phyloP scores from a whole-genome alignment of 2,797 vertebrate genomes.

The Molossus molossus region DNA sequence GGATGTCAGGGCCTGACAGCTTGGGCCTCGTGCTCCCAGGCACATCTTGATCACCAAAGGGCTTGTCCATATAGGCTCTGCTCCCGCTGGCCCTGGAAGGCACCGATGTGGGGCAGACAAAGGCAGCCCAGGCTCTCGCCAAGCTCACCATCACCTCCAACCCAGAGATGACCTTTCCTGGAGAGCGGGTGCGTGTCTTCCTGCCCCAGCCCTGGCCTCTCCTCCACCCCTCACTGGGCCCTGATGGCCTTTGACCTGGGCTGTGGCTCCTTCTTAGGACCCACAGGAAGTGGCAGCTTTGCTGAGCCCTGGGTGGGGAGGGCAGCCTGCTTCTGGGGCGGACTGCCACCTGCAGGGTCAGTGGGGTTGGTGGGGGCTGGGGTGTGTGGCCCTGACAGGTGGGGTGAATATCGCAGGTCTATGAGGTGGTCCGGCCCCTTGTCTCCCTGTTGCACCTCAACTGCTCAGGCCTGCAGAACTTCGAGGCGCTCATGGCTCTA shows the following conservation, averaged over 20 bases:
- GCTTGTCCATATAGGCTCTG: conserved; percentile 91
- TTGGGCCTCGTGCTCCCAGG: not conserved
- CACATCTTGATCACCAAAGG: not conserved
- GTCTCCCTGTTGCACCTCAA: conserved; percentile 94
- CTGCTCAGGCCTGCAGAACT: conserved; percentile 96
- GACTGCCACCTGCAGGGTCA: rapidly evolving
- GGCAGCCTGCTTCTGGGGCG: rapidly evolving
- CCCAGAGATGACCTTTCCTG: conserved; percentile 97
- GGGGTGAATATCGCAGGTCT: conserved; percentile 91
- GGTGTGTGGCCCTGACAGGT: not conserved
- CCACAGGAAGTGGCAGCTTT: not conserved
- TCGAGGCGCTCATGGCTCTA: conserved; percentile 98
- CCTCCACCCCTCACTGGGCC: not conserved
- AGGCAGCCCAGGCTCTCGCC: conserved; percentile 97
- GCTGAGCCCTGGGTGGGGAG: not conserved
- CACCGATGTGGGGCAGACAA: conserved; percentile 95
- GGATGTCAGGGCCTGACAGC: not conserved
- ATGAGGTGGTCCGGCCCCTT: conserved; percentile 97
- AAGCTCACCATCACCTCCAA: conserved; percentile 99
- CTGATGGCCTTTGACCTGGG: not conserved
- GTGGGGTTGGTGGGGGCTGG: not conserved
- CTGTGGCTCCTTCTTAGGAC: not conserved
- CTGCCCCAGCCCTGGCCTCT: not conserved
- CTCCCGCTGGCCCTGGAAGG: conserved; percentile 96
- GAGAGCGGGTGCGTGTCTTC: conserved; percentile 93